phyloP scores from a whole-genome alignment of 1,140 invertebrate genomes.

The Drosophila takahashii region DNA sequence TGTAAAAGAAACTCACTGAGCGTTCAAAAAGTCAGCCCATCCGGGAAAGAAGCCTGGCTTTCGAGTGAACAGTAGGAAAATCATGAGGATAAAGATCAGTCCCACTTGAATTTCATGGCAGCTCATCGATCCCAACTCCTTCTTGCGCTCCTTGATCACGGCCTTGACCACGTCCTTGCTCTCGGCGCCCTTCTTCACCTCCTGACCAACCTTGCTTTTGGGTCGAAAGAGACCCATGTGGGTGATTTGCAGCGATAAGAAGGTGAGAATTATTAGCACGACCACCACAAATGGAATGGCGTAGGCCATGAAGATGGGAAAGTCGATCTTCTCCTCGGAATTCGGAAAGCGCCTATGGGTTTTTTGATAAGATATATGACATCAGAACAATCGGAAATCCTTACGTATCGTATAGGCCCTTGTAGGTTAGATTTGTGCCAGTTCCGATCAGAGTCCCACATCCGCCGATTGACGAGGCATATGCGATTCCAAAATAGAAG shows the following conservation, averaged over 20 bases:
- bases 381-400: not conserved
- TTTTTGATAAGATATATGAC: constrained; percentile 55
- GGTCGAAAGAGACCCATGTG: constrained; percentile 90
- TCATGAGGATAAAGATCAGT: constrained; percentile 90
- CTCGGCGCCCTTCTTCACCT: constrained; percentile 85
- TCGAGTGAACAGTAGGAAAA: constrained; percentile 94
- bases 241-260: constrained; percentile 89
- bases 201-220: constrained; percentile 85
- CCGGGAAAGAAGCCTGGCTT: constrained; percentile 87
- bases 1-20: constrained; percentile 63
- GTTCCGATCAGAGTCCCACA: constrained; percentile 94
- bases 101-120: constrained; percentile 93
- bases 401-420: constrained; percentile 89
- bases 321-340: constrained; percentile 87
- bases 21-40: constrained; percentile 62
- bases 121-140: constrained; percentile 90
- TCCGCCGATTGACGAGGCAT: constrained; percentile 92
- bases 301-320: constrained; percentile 90
- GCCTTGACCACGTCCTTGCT: constrained; percentile 87
- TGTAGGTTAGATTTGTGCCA: constrained; percentile 94
- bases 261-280: constrained; percentile 88
- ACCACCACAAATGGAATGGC: constrained; percentile 87
- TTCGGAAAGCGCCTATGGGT: constrained; percentile 85
- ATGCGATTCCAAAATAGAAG: constrained; percentile 91
- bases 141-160: constrained; percentile 89